Base-by-base conservation (phyloP, 2,888 invertebrate genomes). In the Polydrusus pterygomalis region DNA sequence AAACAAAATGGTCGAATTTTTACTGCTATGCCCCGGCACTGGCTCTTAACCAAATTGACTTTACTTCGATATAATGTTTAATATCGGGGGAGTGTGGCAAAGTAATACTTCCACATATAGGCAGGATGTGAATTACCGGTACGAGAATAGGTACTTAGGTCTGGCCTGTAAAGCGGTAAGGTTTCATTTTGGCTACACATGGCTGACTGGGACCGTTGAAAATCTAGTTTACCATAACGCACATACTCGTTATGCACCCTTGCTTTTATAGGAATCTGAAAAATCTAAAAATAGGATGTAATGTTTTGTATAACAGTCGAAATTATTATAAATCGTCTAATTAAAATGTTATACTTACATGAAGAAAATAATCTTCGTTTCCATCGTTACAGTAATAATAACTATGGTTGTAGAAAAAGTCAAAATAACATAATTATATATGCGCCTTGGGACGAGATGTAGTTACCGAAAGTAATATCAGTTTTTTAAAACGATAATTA, bases 111-210 rank as follows among this genome's bases (percentile, higher is more conserved):
- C 67, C 67, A 34, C 34, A 74, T 62, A 18, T 40, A 71, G 40
- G 67, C 75, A 75, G 75, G 75, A 75, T 68, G 71, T 75, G 71
- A 75, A 51, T 75, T 71, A 75, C 71, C 75, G 71, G 71, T 75
- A 65, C 65, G 70, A 60, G n/a, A n/a, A n/a, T n/a, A n/a, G n/a
- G 56, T 64, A 47, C 64, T 49, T 47, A 64, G 45, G 64, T 64
- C 25, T 38, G 58, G 58, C 15, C 38, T 17, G 11, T 10, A 45
- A 40, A 40, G 15, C 67, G 56, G 38, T 73, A 68, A 63, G 54
- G 68, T 73, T 67, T 62, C 65, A 62, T 69, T 18, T 34, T 18
- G 18, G 54, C 25, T 25, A 54, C 54, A 54, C 74, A 74, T 74
- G 68, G 74, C 38, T 54, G 74, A 63, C 11, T 68, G 40, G 30